phyloP scores from a whole-genome alignment of 2,888 invertebrate genomes.

The Epiblema foenella region DNA sequence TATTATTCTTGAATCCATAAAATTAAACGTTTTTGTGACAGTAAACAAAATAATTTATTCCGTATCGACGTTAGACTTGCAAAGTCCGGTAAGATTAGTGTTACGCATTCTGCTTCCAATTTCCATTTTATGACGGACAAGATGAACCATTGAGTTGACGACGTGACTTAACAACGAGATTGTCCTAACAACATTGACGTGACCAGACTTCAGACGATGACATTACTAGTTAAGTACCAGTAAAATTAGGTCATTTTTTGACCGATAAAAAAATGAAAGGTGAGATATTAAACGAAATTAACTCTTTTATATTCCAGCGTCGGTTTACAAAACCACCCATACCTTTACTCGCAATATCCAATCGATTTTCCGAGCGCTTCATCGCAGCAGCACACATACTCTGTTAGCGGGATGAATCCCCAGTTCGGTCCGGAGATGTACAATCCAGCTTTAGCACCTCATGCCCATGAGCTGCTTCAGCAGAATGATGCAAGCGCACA shows the following conservation, averaged over 20 bases:
- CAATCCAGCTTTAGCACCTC: constrained; percentile 73
- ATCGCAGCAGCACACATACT: constrained; percentile 81
- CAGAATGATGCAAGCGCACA: constrained; percentile 79
- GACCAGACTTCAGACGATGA: constrained; percentile 26
- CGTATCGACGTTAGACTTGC: constrained; percentile 19
- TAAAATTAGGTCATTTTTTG: background rate
- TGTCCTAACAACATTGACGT: constrained; percentile 17
- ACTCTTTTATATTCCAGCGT: constrained; percentile 79
- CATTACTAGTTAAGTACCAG: constrained; percentile 29
- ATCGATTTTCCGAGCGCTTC: constrained; percentile 83
- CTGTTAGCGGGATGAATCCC: constrained; percentile 79
- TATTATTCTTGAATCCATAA: constrained; percentile 26
- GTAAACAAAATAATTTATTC: constrained; percentile 30
- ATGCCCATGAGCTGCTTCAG: constrained; percentile 76
- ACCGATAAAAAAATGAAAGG: too few relatives aligned
- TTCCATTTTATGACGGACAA: constrained; percentile 27
- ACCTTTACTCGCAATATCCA: constrained; percentile 83
- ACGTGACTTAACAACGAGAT: constrained; percentile 16
- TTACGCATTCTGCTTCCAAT: constrained; percentile 26
- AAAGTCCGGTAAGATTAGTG: constrained; percentile 19
- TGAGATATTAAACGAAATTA: constrained; percentile 26
- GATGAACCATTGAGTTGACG: constrained; percentile 14
- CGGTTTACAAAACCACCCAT: constrained; percentile 81
- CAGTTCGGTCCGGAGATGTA: constrained; percentile 81
- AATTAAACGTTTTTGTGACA: constrained; percentile 27